Percentiles rank a stretch among this genome's conserved stretches.
phyloP scores from a whole-genome alignment of 2,888 invertebrate genomes.

The Diadromus collaris region DNA sequence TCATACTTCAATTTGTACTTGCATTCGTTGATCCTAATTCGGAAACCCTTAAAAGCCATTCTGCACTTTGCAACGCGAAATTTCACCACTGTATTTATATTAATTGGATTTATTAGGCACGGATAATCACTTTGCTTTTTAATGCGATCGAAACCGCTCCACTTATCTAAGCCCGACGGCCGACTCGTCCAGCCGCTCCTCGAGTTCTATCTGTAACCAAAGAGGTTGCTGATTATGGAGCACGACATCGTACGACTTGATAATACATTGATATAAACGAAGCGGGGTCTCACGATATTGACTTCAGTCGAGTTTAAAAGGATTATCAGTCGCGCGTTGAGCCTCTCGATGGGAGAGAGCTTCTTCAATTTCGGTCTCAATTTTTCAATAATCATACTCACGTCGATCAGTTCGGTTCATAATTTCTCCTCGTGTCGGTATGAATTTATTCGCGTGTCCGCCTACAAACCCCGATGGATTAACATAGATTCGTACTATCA shows the following conservation, averaged over 20 bases:
- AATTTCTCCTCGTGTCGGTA: background rate
- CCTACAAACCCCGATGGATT: too few species aligned
- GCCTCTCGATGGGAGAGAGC: slow-evolving; percentile 16
- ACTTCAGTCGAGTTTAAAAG: background rate
- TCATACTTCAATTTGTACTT: background rate
- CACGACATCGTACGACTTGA: slow-evolving; percentile 26
- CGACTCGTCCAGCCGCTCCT: background rate
- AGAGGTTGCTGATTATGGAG: slow-evolving; percentile 21
- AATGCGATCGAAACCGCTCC: slow-evolving; percentile 6
- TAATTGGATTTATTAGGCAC: slow-evolving; percentile 1
- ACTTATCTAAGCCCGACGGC: slow-evolving; percentile 19
- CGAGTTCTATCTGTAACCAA: slow-evolving; percentile 29
- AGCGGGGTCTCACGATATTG: slow-evolving; percentile 1
- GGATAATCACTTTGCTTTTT: background rate
- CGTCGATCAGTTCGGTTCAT: background rate
- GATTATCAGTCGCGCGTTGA: slow-evolving; percentile 24
- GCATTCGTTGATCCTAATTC: background rate
- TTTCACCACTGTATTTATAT: background rate
- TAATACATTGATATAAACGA: slow-evolving; percentile 22
- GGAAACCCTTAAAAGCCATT: background rate
- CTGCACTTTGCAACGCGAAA: background rate
- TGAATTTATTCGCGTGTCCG: background rate
- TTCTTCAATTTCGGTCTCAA: background rate
- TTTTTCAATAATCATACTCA: slow-evolving; percentile 5
- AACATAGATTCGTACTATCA: too few species aligned